Percentiles rank a stretch among this genome's conserved stretches.
Conservation (phyloP, 2,888 invertebrate species). For the Tetrapedia diversipes region DNA sequence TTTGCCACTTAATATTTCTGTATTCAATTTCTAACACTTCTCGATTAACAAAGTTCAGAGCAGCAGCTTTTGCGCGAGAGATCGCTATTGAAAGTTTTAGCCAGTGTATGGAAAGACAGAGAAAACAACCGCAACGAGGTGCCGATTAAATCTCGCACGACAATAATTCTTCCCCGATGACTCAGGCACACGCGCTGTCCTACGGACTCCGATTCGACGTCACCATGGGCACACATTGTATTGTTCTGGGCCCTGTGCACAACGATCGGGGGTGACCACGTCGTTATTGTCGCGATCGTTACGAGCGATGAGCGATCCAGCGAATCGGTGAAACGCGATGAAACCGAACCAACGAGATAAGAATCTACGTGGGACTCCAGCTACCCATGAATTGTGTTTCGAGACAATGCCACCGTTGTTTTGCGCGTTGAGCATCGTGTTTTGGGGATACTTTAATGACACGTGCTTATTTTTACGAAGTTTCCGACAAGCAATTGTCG, state of each 20-base stretch:
- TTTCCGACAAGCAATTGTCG: no score
- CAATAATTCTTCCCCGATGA: conserved; percentile 53
- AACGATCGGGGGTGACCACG: conserved; percentile 34
- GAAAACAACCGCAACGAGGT: conserved; percentile 34
- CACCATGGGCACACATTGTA: conserved; percentile 30
- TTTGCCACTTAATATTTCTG: no score
- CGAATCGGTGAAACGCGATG: conserved; percentile 15
- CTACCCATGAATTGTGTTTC: conserved; percentile 9
- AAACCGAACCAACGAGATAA: conserved; percentile 10
- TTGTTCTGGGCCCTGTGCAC: conserved; percentile 24
- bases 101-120: conserved; percentile 47
- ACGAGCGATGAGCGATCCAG: conserved; percentile 33
- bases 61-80: conserved; percentile 12
- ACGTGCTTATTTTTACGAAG: no score
- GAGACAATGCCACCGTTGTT: background rate
- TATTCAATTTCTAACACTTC: no score
- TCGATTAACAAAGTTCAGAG: conserved; percentile 54
- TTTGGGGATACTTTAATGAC: background rate
- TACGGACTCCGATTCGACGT: conserved; percentile 14
- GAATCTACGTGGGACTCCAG: background rate
- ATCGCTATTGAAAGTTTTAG: conserved; percentile 48
- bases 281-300: conserved; percentile 50
- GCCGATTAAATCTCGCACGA: conserved; percentile 56
- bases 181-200: conserved; percentile 19
- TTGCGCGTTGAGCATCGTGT: background rate